phyloP scores from a whole-genome alignment of 2,797 vertebrate genomes.

The Melanotaenia trifasciata region DNA sequence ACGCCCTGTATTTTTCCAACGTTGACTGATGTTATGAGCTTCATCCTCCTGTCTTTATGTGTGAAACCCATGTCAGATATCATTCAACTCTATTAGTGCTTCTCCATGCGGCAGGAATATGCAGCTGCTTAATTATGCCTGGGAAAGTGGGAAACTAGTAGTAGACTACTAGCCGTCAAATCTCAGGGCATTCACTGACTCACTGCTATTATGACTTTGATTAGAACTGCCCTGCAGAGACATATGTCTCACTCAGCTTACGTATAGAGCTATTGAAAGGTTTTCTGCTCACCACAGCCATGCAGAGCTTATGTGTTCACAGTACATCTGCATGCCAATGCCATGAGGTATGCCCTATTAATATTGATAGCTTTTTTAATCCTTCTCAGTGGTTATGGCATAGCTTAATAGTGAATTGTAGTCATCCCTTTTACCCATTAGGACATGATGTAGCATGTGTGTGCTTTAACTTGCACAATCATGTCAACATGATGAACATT shows the following conservation, averaged over 20 bases:
- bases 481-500: neutral
- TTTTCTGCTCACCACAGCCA: constrained; percentile 36
- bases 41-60: constrained; percentile 60
- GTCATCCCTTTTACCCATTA: constrained; percentile 27
- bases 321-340: constrained; percentile 19
- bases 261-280: constrained; percentile 52
- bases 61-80: constrained; percentile 56
- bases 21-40: constrained; percentile 51
- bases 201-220: constrained; percentile 58
- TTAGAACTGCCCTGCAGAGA: constrained; percentile 55
- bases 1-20: constrained; percentile 40
- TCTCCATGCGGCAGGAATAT: constrained; percentile 32
- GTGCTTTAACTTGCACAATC: neutral
- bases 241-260: constrained; percentile 61
- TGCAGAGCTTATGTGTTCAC: constrained; percentile 18
- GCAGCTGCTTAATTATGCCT: constrained; percentile 52
- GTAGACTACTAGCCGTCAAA: constrained; percentile 53
- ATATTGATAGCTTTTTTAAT: constrained; percentile 34
- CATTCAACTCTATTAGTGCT: constrained; percentile 59
- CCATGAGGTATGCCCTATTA: constrained; percentile 25
- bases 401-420: constrained; percentile 30
- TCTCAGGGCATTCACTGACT: constrained; percentile 61
- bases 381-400: constrained; percentile 32
- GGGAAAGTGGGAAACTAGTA: constrained; percentile 48
- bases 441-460: neutral